Conservation (phyloP, 2,797 vertebrate genomes). For the Monodelphis domestica region DNA sequence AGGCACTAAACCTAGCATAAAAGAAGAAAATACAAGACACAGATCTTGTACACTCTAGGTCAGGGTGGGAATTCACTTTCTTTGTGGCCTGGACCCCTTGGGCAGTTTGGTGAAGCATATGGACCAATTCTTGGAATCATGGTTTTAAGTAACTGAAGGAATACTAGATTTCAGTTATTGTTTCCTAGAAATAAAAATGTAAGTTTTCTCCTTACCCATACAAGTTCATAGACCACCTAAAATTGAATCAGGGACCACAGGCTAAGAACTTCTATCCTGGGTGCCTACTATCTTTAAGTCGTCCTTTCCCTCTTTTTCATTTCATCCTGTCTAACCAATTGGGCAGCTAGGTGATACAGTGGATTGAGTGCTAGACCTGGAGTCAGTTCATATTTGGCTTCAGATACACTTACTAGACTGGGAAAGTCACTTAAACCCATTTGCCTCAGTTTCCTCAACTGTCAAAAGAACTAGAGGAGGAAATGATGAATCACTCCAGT, state of each 20-base stretch:
- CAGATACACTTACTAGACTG: no score
- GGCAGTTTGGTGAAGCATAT: neutral
- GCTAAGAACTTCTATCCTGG: neutral
- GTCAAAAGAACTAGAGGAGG: no score
- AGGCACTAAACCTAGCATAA: neutral
- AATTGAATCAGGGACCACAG: neutral
- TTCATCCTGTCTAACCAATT: neutral
- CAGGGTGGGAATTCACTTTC: neutral
- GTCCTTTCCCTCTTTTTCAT: neutral
- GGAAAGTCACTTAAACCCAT: no score
- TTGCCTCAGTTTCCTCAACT: no score
- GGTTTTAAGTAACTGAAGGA: neutral
- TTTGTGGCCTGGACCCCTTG: neutral
- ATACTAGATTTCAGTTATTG: neutral
- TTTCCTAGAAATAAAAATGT: neutral
- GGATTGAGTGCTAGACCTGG: no score
- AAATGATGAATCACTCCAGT: no score
- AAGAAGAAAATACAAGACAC: no score
- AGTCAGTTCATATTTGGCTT: no score
- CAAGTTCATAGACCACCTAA: neutral
- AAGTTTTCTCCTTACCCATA: neutral
- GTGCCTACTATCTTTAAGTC: neutral
- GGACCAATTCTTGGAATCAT: neutral
- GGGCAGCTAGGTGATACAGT: no score
- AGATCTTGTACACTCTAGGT: no score